phyloP scores from a whole-genome alignment of 30 jellyfish, hydroid and myxozoan species.

The Hydra vulgaris region DNA sequence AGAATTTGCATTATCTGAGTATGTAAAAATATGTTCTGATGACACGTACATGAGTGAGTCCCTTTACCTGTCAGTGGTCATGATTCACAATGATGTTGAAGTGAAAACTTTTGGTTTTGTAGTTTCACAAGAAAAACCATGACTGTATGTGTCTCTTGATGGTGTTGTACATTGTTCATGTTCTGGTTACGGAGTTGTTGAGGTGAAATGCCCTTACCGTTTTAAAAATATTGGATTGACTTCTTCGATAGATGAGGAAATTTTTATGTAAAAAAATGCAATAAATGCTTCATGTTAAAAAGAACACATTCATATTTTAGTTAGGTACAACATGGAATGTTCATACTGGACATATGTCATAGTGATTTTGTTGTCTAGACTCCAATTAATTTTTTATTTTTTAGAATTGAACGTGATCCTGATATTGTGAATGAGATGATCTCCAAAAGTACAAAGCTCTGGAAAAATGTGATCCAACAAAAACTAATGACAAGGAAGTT shows the following conservation, averaged over 20 bases:
- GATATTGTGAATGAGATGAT: too few relatives aligned
- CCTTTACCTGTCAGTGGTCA: not conserved
- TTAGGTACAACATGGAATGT: too few relatives aligned
- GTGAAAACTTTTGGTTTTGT: not conserved
- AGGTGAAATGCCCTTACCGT: conserved; percentile 12
- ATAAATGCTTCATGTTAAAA: too few relatives aligned
- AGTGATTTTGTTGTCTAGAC: too few relatives aligned
- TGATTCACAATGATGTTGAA: not conserved
- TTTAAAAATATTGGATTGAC: not conserved
- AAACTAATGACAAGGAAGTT: too few relatives aligned
- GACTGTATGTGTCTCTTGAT: conserved; percentile 1
- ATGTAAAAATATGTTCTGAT: not conserved
- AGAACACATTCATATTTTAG: too few relatives aligned
- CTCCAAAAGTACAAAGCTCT: too few relatives aligned
- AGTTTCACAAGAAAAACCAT: not conserved
- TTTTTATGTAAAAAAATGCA: too few relatives aligned
- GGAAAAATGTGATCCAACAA: too few relatives aligned
- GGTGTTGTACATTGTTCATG: not conserved
- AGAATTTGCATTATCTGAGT: not conserved
- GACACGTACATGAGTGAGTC: not conserved
- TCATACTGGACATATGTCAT: too few relatives aligned
- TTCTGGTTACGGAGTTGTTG: conserved; percentile 7
- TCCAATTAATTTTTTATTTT: too few relatives aligned
- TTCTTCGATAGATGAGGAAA: not conserved
- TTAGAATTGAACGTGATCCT: too few relatives aligned